A percentile compares a stretch with the other conserved stretches of the same genome.
phyloP scores from a whole-genome alignment of 2,888 invertebrate species.

The Altica lythri region DNA sequence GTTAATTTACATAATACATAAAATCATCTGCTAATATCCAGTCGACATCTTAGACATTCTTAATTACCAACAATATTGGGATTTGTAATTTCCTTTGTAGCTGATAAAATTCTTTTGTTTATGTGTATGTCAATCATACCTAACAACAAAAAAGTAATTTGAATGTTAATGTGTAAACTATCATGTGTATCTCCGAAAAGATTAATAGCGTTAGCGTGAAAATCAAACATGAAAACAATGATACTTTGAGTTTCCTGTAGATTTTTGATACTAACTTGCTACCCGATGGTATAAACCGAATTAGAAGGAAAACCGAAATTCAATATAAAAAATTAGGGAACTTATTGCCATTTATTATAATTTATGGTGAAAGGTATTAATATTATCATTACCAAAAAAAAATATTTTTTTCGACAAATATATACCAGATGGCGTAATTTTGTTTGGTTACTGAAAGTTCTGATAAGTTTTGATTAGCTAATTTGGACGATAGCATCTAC shows the following conservation, averaged over 20 bases:
- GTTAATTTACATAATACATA: too few species aligned
- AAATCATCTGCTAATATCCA: too few species aligned
- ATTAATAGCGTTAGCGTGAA: background rate
- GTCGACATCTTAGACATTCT: too few species aligned
- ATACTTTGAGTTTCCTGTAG: background rate
- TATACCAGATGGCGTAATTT: too few species aligned
- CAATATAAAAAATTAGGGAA: background rate
- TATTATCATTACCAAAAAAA: too few species aligned
- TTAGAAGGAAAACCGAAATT: background rate
- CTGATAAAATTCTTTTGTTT: constrained; percentile 1
- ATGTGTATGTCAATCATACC: background rate
- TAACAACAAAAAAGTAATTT: background rate
- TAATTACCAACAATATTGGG: too few species aligned
- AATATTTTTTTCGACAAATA: too few species aligned
- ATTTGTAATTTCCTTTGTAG: background rate
- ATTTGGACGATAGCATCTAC: background rate
- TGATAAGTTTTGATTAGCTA: background rate
- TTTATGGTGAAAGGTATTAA: too few species aligned
- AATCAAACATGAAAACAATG: background rate
- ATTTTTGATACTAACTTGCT: background rate
- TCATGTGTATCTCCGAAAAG: background rate
- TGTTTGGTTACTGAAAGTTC: too few species aligned
- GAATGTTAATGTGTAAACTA: constrained; percentile 4
- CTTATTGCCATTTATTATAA: background rate
- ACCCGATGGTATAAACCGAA: background rate